Percentiles rank a stretch among this genome's conserved stretches.
phyloP scores from a whole-genome alignment of 2,113 vertebrate species.

The Natator depressus region DNA sequence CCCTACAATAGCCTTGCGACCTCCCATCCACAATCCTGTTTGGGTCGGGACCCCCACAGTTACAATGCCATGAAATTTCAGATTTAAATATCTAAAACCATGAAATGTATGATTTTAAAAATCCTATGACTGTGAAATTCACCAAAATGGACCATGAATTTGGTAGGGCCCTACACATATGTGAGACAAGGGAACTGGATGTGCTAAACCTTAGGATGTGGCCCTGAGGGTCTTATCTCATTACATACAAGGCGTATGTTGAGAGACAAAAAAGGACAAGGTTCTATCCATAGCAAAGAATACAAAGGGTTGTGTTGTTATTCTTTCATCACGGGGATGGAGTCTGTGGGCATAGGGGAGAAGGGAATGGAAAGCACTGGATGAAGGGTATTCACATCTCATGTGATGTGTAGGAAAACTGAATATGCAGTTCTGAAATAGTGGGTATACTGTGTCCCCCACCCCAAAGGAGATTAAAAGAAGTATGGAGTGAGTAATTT shows the following conservation, averaged over 20 bases:
- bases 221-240: not conserved
- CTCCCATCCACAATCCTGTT: no score
- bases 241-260: not conserved
- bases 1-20: no score
- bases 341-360: not conserved
- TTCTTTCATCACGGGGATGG: not conserved
- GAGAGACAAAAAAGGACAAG: not conserved
- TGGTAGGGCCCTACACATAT: no score
- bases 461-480: not conserved
- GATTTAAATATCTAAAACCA: no score
- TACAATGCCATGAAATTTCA: no score
- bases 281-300: not conserved
- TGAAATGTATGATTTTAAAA: no score
- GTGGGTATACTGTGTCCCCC: not conserved
- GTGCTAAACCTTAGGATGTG: not conserved
- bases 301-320: not conserved
- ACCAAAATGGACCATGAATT: no score
- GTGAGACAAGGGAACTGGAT: not conserved
- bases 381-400: not conserved
- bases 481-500: not conserved
- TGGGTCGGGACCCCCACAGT: no score
- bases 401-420: not conserved
- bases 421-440: not conserved
- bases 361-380: not conserved
- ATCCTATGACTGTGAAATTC: no score